Conservation (phyloP, 2,113 vertebrate species). For the Raja brachyura region DNA sequence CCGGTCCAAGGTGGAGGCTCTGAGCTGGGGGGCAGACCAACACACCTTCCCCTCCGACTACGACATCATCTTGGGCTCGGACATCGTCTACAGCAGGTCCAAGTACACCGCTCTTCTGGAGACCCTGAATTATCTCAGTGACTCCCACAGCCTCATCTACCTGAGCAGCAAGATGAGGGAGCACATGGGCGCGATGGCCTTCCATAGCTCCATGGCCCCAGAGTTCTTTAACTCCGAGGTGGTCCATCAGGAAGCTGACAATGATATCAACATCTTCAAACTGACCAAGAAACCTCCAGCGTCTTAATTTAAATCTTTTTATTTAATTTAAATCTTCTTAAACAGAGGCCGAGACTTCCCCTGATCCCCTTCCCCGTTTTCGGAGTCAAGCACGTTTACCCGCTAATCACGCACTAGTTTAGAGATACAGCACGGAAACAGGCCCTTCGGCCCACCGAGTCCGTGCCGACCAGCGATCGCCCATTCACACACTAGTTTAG, state of each 20-base stretch:
- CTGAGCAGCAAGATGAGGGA: constrained; percentile 70
- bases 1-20: constrained; percentile 54
- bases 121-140: constrained; percentile 66
- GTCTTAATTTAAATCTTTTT: no score
- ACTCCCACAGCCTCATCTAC: constrained; percentile 53
- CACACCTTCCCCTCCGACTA: constrained; percentile 62
- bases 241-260: constrained; percentile 52
- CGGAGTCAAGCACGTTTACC: no score
- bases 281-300: constrained; percentile 42
- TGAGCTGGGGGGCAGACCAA: constrained; percentile 73
- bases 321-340: no score
- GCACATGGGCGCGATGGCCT: constrained; percentile 58
- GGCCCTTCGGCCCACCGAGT: no score
- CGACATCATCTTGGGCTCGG: constrained; percentile 72
- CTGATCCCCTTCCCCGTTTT: no score
- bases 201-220: constrained; percentile 61
- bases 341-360: no score
- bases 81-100: constrained; percentile 68
- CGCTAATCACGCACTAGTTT: no score
- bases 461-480: no score
- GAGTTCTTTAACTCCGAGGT: constrained; percentile 59
- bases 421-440: no score
- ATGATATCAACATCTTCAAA: constrained; percentile 69
- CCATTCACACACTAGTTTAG: no score
- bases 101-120: constrained; percentile 64